Percentiles rank a stretch among this genome's conserved stretches.
Evolutionary conservation across 2,797 vertebrate species (phyloP).

Genomic region (Ceryle rudis): DNA sequence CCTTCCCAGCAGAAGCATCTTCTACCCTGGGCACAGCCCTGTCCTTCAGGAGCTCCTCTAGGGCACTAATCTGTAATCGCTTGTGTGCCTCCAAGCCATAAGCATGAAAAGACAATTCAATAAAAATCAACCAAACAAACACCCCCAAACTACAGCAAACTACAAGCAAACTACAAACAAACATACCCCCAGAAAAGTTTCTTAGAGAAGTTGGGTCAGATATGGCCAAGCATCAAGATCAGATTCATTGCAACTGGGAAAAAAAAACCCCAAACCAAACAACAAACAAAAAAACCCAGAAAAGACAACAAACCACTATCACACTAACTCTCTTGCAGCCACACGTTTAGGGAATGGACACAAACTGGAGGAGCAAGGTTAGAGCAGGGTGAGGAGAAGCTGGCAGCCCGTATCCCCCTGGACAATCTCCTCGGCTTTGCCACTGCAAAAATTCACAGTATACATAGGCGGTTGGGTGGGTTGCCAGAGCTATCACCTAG

Average conservation of each 20-base stretch:
- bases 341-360: fast-evolving
- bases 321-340: not conserved
- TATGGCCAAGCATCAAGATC: not conserved
- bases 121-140: not conserved
- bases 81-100: constrained; percentile 41
- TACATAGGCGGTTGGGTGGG: not conserved
- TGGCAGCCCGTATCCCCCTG: fast-evolving
- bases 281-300: no score
- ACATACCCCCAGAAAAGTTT: not conserved
- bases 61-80: constrained; percentile 29
- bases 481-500: constrained; percentile 66
- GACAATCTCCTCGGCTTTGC: not conserved
- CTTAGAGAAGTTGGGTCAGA: not conserved
- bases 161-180: no score
- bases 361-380: not conserved
- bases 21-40: constrained; percentile 29
- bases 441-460: constrained; percentile 43
- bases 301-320: no score
- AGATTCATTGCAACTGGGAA: fast-evolving
- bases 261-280: no score
- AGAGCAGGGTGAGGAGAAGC: not conserved
- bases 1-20: constrained; percentile 61
- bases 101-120: not conserved
- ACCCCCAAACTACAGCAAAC: no score
- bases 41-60: constrained; percentile 64